phyloP scores from a whole-genome alignment of 2,888 invertebrate species.

The Hirtodrosophila cameraria region DNA sequence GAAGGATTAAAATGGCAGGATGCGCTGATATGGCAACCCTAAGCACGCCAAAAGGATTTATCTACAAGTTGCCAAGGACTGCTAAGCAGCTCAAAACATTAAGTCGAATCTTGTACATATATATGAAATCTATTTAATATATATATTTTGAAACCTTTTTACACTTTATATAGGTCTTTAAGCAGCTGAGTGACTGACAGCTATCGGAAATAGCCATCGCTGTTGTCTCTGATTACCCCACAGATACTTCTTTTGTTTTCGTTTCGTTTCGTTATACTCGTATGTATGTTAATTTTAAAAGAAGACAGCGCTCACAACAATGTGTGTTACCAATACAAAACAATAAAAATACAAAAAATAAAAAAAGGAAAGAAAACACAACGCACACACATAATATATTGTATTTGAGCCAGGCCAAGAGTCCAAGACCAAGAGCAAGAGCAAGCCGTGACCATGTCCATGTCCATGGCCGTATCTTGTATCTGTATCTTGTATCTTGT shows the following conservation, averaged over 20 bases:
- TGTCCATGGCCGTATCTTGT: slow-evolving; percentile 75
- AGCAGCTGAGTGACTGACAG: slow-evolving; percentile 1
- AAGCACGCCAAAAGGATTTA: slow-evolving; percentile 31
- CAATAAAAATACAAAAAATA: slow-evolving; percentile 10
- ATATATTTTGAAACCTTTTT: slow-evolving; percentile 1
- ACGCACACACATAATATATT: slow-evolving; percentile 52
- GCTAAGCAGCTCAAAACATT: slow-evolving; percentile 5
- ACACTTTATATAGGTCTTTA: too few relatives aligned
- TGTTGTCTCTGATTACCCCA: slow-evolving; percentile 2
- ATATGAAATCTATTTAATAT: neutral
- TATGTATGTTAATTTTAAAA: slow-evolving; percentile 66
- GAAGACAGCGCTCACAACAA: slow-evolving; percentile 26
- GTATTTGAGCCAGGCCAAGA: slow-evolving; percentile 58
- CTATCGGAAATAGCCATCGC: slow-evolving; percentile 1
- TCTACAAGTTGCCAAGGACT: slow-evolving; percentile 16
- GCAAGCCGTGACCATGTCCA: slow-evolving; percentile 73
- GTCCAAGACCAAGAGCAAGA: slow-evolving; percentile 24
- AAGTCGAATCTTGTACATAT: slow-evolving; percentile 2
- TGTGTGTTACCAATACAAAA: slow-evolving; percentile 47
- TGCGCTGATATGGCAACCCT: slow-evolving; percentile 33
- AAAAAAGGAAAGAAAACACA: slow-evolving; percentile 18
- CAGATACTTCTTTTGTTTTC: slow-evolving; percentile 13
- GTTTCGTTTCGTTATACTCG: slow-evolving; percentile 33
- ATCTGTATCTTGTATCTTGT: slow-evolving; percentile 59
- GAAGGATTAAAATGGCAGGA: slow-evolving; percentile 34